Conservation (phyloP, 2,113 vertebrate species). For the Clarias magur region DNA sequence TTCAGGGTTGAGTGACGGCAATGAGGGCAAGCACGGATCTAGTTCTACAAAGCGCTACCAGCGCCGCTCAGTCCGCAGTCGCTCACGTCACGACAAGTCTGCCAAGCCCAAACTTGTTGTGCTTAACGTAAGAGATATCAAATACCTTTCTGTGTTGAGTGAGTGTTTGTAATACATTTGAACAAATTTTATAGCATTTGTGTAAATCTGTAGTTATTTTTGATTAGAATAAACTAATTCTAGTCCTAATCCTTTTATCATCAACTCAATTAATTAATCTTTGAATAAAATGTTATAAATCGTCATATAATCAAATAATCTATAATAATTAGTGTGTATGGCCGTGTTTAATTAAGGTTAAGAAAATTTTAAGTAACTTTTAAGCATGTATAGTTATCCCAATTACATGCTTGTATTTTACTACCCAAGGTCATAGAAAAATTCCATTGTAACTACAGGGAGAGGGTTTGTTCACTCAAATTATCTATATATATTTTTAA, state of each 20-base stretch:
- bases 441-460: background rate
- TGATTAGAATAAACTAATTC: background rate
- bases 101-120: constrained; percentile 90
- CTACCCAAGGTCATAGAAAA: background rate
- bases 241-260: background rate
- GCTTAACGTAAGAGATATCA: constrained; percentile 79
- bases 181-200: background rate
- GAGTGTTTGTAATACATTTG: background rate
- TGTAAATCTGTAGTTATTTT: background rate
- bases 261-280: background rate
- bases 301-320: background rate
- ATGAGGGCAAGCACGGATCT: constrained; percentile 88
- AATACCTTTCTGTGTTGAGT: background rate
- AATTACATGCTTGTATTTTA: background rate
- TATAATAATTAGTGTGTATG: background rate
- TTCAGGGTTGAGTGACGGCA: constrained; percentile 93
- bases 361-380: background rate
- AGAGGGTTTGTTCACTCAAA: background rate
- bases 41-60: constrained; percentile 86
- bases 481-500: background rate
- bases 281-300: background rate
- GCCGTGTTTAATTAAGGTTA: too few relatives aligned
- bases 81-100: constrained; percentile 91
- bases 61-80: constrained; percentile 89
- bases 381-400: background rate